Percentiles rank a stretch among this genome's conserved stretches.
Conservation (phyloP, 2,888 invertebrate genomes). For the Patella ulyssiponensis region DNA sequence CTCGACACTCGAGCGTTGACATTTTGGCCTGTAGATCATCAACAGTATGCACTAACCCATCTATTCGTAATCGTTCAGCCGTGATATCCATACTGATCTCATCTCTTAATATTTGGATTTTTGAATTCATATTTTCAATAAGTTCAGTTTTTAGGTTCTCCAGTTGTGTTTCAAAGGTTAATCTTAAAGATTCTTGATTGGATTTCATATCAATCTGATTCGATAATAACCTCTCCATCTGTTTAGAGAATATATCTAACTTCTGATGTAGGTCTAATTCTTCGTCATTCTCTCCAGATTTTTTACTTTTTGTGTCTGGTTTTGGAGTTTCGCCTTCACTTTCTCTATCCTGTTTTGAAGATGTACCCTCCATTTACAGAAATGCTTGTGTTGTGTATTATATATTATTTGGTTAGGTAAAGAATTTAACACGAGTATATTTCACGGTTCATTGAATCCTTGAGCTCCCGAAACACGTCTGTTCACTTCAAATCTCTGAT, state of each 20-base stretch:
- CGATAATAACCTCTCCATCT: background rate
- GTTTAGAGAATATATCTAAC: background rate
- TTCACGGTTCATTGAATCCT: too few species aligned
- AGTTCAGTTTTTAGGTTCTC: background rate
- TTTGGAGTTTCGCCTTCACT: constrained; percentile 1
- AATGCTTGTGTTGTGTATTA: too few species aligned
- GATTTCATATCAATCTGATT: background rate
- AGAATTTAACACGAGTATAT: too few species aligned
- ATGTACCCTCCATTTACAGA: background rate
- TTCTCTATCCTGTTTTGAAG: background rate
- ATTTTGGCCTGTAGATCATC: background rate
- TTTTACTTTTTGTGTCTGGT: background rate
- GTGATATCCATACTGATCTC: background rate
- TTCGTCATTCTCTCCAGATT: background rate
- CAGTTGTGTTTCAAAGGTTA: background rate
- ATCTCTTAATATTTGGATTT: background rate
- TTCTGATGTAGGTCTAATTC: background rate
- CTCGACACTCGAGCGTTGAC: background rate
- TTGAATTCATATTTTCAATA: background rate
- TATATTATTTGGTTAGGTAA: too few species aligned
- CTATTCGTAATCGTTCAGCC: background rate
- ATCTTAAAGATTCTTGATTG: background rate
- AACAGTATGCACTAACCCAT: background rate
- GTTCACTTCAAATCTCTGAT: too few species aligned
- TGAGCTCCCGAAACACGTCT: too few species aligned